A percentile compares a stretch with the other conserved stretches of the same genome.
These are phyloP conservation scores for Anolis sagrei DNA, from an alignment of 2,113 vertebrate species.

Conservation along the genomic window DNA sequence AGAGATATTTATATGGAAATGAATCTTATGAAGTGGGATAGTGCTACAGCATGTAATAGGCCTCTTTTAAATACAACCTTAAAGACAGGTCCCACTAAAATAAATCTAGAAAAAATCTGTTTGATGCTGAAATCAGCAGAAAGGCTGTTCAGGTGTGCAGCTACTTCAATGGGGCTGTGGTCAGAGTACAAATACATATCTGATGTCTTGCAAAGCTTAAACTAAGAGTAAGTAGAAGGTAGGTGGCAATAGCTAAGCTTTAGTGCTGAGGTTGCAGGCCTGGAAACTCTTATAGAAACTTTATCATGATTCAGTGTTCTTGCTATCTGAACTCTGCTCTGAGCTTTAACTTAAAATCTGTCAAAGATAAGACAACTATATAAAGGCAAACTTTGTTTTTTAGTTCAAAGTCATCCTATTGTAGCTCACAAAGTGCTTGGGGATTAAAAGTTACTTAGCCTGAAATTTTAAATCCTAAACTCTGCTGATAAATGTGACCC, in stretches of 20 bases:
- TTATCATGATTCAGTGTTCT: neutral
- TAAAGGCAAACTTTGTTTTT: neutral
- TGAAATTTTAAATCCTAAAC: neutral
- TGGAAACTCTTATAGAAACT: neutral
- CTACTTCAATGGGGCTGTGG: neutral
- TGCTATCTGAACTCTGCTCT: constrained; percentile 33
- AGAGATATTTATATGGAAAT: no score
- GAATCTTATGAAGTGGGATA: neutral
- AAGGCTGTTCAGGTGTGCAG: neutral
- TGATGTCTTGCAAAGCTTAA: neutral
- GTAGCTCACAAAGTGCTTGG: neutral
- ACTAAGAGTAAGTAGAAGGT: neutral
- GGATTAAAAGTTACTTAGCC: neutral
- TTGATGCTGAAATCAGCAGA: neutral
- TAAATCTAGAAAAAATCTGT: neutral
- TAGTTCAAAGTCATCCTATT: neutral
- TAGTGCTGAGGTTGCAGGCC: neutral
- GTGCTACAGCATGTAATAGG: neutral
- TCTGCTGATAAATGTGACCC: neutral
- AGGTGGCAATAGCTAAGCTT: neutral
- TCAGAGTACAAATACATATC: neutral
- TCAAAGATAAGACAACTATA: constrained; percentile 17
- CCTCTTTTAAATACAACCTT: neutral
- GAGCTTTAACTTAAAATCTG: constrained; percentile 4
- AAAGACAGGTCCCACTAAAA: neutral